phyloP scores from a whole-genome alignment of 1,140 invertebrate species.

The Drosophila mojavensis region DNA sequence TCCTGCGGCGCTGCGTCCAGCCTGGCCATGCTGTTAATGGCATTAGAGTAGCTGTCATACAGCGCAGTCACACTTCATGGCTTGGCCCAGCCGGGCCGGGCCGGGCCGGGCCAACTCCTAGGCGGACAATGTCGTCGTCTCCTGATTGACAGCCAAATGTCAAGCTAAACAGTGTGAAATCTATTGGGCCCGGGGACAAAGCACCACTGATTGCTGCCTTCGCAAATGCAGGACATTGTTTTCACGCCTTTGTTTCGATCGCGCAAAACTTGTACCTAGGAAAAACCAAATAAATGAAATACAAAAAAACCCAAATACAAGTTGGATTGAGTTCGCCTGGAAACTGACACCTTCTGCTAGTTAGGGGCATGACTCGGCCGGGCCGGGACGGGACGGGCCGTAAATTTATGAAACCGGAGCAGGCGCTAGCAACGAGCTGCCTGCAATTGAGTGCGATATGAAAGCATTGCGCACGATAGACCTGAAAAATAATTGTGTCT shows the following conservation, averaged over 20 bases:
- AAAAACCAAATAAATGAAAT: conserved; percentile 17
- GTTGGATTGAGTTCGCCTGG: conserved; percentile 71
- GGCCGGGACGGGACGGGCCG: no score
- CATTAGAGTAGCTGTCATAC: conserved; percentile 74
- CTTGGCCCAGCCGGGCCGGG: conserved; percentile 9
- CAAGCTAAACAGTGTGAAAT: conserved; percentile 81
- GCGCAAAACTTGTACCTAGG: conserved; percentile 30
- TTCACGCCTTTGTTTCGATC: conserved; percentile 70
- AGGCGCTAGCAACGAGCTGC: conserved; percentile 32
- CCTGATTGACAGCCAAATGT: conserved; percentile 79
- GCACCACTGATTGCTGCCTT: conserved; percentile 69
- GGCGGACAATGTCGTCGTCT: conserved; percentile 57
- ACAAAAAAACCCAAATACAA: conserved; percentile 54
- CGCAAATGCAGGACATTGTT: conserved; percentile 73
- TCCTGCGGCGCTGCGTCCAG: conserved; percentile 53
- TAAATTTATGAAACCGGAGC: conserved; percentile 54
- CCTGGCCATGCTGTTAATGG: conserved; percentile 62
- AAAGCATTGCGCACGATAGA: conserved; percentile 23
- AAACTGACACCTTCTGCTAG: conserved; percentile 72
- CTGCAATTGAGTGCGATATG: conserved; percentile 35
- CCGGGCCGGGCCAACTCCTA: conserved; percentile 7
- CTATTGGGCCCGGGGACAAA: conserved; percentile 56
- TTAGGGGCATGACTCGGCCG: conserved; percentile 12
- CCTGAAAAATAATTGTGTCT: conserved; percentile 53
- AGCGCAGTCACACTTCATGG: conserved; percentile 60